Conservation (phyloP, 2,113 vertebrate genomes). For the Vombatus ursinus region DNA sequence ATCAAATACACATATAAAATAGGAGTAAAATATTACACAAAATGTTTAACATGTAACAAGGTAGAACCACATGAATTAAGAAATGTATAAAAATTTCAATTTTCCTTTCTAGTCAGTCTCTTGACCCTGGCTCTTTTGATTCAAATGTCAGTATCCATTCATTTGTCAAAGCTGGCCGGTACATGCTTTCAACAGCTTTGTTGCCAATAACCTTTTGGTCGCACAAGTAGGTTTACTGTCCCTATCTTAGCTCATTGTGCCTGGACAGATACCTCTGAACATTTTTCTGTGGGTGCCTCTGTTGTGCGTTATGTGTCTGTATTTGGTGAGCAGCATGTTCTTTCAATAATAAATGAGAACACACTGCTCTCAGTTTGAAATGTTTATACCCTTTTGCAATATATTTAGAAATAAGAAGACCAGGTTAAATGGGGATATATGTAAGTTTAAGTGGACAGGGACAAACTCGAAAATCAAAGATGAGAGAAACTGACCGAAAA, state of each 20-base stretch:
- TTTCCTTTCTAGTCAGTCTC: background rate
- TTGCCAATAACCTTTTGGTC: constrained; percentile 36
- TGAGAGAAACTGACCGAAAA: constrained; percentile 25
- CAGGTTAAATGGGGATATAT: background rate
- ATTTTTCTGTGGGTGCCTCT: constrained; percentile 31
- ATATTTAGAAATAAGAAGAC: constrained; percentile 60
- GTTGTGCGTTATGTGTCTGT: background rate
- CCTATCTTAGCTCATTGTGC: constrained; percentile 6
- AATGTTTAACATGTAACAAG: background rate
- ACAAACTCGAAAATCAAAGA: constrained; percentile 41
- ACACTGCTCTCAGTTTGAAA: constrained; percentile 31
- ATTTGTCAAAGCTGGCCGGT: background rate
- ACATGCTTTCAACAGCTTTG: constrained; percentile 46
- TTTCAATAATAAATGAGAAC: constrained; percentile 76
- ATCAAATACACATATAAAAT: background rate
- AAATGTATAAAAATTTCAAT: background rate
- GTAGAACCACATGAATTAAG: background rate
- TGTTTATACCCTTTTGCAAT: constrained; percentile 42
- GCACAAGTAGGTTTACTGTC: constrained; percentile 12
- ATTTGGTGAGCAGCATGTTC: constrained; percentile 56
- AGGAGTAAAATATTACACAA: background rate
- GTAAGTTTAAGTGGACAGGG: constrained; percentile 36
- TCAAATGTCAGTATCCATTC: background rate
- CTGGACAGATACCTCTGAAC: constrained; percentile 43
- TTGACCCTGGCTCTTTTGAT: background rate